A percentile compares a stretch with the other conserved stretches of the same genome.
Evolutionary conservation across 23 tunicate genomes (phyloP).

Genomic region (Corella eumyota): DNA sequence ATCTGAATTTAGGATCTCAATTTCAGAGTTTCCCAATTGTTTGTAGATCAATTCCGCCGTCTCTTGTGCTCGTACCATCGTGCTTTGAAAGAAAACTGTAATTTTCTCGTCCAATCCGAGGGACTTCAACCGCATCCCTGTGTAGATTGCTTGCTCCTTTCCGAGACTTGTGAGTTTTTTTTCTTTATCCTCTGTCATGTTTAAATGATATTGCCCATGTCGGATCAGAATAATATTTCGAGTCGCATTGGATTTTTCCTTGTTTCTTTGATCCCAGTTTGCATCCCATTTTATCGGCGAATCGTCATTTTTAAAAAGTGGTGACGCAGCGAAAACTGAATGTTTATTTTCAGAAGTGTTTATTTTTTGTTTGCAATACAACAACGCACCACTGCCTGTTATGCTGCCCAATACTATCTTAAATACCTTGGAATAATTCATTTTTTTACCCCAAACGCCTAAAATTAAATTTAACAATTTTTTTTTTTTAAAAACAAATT

Average conservation of each 20-base stretch:
- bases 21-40: conserved; percentile 13
- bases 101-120: conserved; percentile 36
- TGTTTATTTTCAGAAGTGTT: no score
- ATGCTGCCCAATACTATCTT: no score
- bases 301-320: not conserved
- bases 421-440: no score
- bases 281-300: conserved; percentile 38
- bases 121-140: conserved; percentile 51
- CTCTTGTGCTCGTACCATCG: conserved; percentile 76
- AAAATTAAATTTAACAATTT: no score
- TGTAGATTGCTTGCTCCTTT: conserved; percentile 55
- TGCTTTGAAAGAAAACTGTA: conserved; percentile 24
- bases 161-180: conserved; percentile 54
- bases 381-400: no score
- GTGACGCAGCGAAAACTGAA: no score
- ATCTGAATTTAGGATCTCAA: conserved; percentile 24
- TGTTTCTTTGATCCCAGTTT: conserved; percentile 67
- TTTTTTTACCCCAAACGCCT: no score
- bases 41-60: conserved; percentile 54
- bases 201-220: conserved; percentile 77
- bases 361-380: no score
- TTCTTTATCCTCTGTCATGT: conserved; percentile 35
- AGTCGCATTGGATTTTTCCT: conserved; percentile 47
- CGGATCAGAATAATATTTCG: conserved; percentile 69
- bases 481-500: no score